phyloP scores from a whole-genome alignment of 92 coral and sea anemone genomes.

The Palythoa grandis region DNA sequence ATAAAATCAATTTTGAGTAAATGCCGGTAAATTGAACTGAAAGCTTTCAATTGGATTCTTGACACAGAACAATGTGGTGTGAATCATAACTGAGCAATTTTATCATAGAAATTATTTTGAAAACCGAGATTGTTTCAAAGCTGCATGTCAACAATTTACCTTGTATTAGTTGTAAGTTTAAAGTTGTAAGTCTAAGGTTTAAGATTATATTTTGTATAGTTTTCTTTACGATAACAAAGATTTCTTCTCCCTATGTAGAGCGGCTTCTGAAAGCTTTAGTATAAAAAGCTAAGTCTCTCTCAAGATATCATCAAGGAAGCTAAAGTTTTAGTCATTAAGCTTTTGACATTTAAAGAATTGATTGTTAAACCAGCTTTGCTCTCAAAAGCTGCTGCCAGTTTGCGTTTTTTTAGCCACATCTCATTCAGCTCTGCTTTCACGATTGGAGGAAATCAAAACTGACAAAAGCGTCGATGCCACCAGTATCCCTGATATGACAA shows the following conservation, averaged over 20 bases:
- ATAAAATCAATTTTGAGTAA: no score
- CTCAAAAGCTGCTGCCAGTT: background rate
- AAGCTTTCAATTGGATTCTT: background rate
- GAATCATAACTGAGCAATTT: background rate
- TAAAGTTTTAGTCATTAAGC: background rate
- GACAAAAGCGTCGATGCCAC: no score
- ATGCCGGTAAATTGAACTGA: background rate
- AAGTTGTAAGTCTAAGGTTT: background rate
- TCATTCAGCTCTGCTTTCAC: background rate
- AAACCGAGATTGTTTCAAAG: background rate
- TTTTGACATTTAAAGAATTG: background rate
- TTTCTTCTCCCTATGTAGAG: background rate
- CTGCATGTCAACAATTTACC: background rate
- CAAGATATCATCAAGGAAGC: background rate
- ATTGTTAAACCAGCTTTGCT: slow-evolving; percentile 28
- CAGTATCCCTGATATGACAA: background rate
- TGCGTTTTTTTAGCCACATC: background rate
- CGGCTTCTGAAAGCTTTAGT: background rate
- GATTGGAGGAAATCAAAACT: background rate
- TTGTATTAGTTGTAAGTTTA: background rate
- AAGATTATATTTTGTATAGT: background rate
- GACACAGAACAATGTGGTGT: background rate
- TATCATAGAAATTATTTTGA: background rate
- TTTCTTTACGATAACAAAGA: background rate
- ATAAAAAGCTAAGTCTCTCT: background rate